Base-by-base conservation (phyloP, 2,113 vertebrate species). In the Pelobates fuscus region DNA sequence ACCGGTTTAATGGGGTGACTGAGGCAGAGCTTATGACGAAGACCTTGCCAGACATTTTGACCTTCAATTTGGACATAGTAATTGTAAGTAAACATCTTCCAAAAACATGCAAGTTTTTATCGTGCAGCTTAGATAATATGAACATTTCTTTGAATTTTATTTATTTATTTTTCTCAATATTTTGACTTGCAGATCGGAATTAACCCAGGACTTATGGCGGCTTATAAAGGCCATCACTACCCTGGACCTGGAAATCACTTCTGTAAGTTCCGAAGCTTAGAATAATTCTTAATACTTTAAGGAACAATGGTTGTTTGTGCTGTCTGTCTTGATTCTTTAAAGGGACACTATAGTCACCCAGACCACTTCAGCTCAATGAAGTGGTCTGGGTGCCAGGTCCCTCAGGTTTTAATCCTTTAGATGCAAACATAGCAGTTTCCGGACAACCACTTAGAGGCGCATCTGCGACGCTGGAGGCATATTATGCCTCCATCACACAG, bases 221-320 rank as follows among this genome's bases (percentile, higher is more conserved):
- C 97, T 79, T 98, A 90, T 82, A 98, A 99, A 80, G 97, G 98
- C 29, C 92, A 94, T 82, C 98, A 98, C 90, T 99, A 99, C 77
- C 98, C 97, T 52, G 98, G 98, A 78, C 95, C 94, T 80, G 98
- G 98, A 83, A 99, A 99, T 83, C 97, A 99, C 84, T 99, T 99
- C 73, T 99, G 97, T 99, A 91, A 80, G 96, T 93, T 65, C 1
- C 23, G 32, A 17, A 8, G 15, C 15, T 20, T 52, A 8, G 46
- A 55, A 18, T 55, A 52, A 17, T 24, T 25, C 12, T 1, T 1
- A 57, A 11, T 58, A 11, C 20, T 15, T n/a, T n/a, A n/a, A n/a
- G n/a, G n/a, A n/a, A n/a, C 14, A 18, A 23, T 43, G 67, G 20
- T 17, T 30, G 8, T 52, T 52, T 52, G 6, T 8, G 1, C 1